phyloP scores from a whole-genome alignment of 2,888 invertebrate genomes.

The Adela reaumurella region DNA sequence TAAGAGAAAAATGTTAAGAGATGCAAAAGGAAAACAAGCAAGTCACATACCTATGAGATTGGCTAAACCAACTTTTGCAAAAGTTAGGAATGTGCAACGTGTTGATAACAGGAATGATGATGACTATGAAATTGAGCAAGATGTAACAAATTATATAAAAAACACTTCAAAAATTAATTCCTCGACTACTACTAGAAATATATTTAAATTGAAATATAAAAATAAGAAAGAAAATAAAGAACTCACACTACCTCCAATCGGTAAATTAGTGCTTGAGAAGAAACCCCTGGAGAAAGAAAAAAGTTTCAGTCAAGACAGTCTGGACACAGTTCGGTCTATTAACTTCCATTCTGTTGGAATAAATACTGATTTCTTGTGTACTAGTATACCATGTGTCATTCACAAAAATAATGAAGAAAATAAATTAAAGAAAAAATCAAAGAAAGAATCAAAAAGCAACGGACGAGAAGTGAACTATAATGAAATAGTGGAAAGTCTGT shows the following conservation, averaged over 20 bases:
- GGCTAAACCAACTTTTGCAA: no score
- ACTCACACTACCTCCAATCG: neutral
- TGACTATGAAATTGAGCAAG: no score
- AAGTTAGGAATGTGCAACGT: no score
- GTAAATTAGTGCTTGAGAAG: no score
- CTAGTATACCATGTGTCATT: conserved; percentile 37
- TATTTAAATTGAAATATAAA: no score
- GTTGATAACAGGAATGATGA: no score
- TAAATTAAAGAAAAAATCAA: conserved; percentile 16
- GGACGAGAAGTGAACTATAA: conserved; percentile 3
- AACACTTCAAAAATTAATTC: no score
- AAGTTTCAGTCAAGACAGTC: conserved; percentile 41
- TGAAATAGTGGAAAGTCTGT: conserved; percentile 2
- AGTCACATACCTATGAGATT: neutral
- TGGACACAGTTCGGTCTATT: conserved; percentile 21
- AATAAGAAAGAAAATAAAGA: conserved; percentile 8
- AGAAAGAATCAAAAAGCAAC: conserved; percentile 11
- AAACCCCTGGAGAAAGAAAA: conserved; percentile 20
- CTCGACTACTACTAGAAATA: no score
- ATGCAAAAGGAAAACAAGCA: conserved; percentile 14
- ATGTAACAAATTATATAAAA: no score
- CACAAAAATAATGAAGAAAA: conserved; percentile 25
- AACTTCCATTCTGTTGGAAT: conserved; percentile 32
- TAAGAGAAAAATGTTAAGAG: no score
- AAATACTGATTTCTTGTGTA: conserved; percentile 38